phyloP scores from a whole-genome alignment of 2,113 vertebrate species.

The Trematocara nigrifrons region DNA sequence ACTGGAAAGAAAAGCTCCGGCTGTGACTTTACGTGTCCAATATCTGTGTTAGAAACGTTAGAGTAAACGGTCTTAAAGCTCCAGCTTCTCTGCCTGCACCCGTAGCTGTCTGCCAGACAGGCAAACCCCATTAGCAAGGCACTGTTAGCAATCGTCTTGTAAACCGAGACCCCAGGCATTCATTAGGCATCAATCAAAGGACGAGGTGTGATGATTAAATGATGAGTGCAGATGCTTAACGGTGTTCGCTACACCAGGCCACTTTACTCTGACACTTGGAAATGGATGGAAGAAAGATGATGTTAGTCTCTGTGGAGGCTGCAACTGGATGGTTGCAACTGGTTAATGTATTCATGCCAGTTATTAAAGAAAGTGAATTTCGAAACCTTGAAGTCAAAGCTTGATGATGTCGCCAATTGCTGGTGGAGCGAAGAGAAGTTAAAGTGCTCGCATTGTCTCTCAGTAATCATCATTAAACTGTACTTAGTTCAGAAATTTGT shows the following conservation, averaged over 20 bases:
- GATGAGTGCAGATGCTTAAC: constrained; percentile 71
- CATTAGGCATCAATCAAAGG: constrained; percentile 81
- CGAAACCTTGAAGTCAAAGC: not conserved
- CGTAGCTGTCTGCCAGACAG: constrained; percentile 16
- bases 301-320: not conserved
- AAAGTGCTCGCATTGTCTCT: not conserved
- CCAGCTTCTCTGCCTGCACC: not conserved
- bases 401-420: not conserved
- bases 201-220: constrained; percentile 82
- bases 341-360: constrained; percentile 31
- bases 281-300: constrained; percentile 32
- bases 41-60: not conserved
- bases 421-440: not conserved
- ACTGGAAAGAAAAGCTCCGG: not conserved
- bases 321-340: not conserved
- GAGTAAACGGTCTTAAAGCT: not conserved
- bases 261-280: constrained; percentile 52
- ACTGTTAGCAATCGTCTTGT: constrained; percentile 85
- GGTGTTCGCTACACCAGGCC: constrained; percentile 36
- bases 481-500: not conserved
- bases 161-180: constrained; percentile 84
- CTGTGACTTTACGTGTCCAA: not conserved
- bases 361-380: constrained; percentile 33
- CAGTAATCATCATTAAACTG: constrained; percentile 7
- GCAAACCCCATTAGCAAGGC: constrained; percentile 80